phyloP scores from a whole-genome alignment of 2,797 vertebrate genomes.

The Sebastolobus alascanus region DNA sequence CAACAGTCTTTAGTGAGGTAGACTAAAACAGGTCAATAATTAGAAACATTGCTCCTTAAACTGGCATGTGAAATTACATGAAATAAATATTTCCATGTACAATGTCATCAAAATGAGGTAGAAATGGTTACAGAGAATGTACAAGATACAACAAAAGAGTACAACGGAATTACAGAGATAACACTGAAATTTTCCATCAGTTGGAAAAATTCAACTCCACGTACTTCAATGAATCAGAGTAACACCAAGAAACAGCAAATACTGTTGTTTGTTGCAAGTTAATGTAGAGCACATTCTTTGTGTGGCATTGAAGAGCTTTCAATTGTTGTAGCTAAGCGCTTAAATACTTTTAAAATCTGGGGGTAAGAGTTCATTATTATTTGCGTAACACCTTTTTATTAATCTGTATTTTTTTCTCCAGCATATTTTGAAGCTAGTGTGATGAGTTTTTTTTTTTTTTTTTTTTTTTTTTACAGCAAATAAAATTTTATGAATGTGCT shows the following conservation, averaged over 20 bases:
- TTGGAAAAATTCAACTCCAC: conserved; percentile 52
- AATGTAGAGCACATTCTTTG: conserved; percentile 47
- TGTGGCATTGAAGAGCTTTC: conserved; percentile 70
- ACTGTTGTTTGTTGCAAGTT: conserved; percentile 25
- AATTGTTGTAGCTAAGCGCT: conserved; percentile 74
- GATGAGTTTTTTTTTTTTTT: conserved; percentile 5
- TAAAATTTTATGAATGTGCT: conserved; percentile 36
- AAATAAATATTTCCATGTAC: conserved; percentile 82
- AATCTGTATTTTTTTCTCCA: conserved; percentile 6
- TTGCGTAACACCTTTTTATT: conserved; percentile 31
- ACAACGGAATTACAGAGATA: conserved; percentile 67
- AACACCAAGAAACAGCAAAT: conserved; percentile 34
- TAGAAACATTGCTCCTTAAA: conserved; percentile 70
- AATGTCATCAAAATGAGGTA: conserved; percentile 83
- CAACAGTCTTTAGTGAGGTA: conserved; percentile 82
- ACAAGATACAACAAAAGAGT: conserved; percentile 69
- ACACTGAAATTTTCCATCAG: conserved; percentile 63
- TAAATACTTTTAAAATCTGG: conserved; percentile 54
- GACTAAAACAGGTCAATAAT: conserved; percentile 78
- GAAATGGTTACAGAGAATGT: conserved; percentile 82
- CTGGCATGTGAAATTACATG: conserved; percentile 76
- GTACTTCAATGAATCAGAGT: conserved; percentile 53
- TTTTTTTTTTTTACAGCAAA: background rate
- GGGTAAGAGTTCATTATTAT: conserved; percentile 35
- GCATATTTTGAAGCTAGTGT: conserved; percentile 3